Percentiles rank a stretch among this genome's conserved stretches.
phyloP scores from a whole-genome alignment of 1,140 invertebrate genomes.

The Sycophila sp. region DNA sequence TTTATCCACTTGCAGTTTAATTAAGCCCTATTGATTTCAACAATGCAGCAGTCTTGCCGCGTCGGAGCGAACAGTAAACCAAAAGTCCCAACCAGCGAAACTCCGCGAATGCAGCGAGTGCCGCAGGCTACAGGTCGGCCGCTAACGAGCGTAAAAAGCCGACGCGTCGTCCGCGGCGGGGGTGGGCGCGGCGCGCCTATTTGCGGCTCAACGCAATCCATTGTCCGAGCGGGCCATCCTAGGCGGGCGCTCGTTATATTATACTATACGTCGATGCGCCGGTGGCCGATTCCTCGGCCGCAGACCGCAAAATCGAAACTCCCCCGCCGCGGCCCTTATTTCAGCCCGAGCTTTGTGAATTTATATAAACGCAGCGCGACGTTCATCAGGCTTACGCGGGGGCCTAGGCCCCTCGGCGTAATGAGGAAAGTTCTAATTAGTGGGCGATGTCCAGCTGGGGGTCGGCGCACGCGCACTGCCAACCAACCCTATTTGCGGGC shows the following conservation, averaged over 20 bases:
- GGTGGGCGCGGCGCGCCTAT: too few relatives aligned
- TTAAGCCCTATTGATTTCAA: too few relatives aligned
- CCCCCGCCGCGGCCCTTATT: background rate
- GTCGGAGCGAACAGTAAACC: too few relatives aligned
- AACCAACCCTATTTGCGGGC: background rate
- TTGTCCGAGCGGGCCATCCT: background rate
- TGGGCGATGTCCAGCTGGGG: background rate
- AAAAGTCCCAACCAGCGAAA: too few relatives aligned
- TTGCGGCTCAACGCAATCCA: background rate
- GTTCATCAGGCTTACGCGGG: background rate
- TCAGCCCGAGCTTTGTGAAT: background rate
- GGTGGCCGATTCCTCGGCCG: background rate
- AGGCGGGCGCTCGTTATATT: background rate
- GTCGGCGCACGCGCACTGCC: background rate
- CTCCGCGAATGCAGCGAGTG: too few relatives aligned
- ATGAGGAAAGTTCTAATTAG: slow-evolving; percentile 46
- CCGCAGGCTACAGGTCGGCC: too few relatives aligned
- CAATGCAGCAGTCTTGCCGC: too few relatives aligned
- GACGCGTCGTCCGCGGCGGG: background rate
- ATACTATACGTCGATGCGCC: too few relatives aligned
- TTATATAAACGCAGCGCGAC: background rate
- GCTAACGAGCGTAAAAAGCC: too few relatives aligned
- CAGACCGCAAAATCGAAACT: slow-evolving; percentile 5
- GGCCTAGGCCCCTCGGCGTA: background rate
- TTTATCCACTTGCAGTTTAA: too few relatives aligned